Evolutionary conservation across 2,888 invertebrate species (phyloP).

Genomic region (Uloborus plumipes): DNA sequence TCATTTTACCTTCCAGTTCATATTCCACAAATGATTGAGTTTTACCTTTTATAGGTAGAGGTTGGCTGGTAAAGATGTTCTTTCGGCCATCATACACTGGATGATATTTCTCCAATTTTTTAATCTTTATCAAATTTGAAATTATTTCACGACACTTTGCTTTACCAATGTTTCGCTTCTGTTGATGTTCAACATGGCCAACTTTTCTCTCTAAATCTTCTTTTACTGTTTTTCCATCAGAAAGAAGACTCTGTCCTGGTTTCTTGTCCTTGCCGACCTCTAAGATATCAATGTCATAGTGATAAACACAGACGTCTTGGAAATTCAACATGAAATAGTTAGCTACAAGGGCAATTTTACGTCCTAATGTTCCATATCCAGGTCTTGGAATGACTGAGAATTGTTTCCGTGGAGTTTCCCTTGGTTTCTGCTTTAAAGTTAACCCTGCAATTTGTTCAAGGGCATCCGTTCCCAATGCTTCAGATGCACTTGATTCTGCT

Average conservation of each 20-base stretch:
- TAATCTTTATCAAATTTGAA: conserved; percentile 72
- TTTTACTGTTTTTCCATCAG: conserved; percentile 7
- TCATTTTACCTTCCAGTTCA: conserved; percentile 1
- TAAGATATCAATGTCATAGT: conserved; percentile 74
- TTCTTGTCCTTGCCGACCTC: background rate
- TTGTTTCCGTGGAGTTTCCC: background rate
- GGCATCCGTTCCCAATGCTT: too few relatives aligned
- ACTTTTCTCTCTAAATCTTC: conserved; percentile 10
- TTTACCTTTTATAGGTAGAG: conserved; percentile 69
- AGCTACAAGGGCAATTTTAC: conserved; percentile 68
- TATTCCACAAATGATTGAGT: background rate
- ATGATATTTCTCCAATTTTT: conserved; percentile 68
- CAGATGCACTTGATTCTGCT: too few relatives aligned
- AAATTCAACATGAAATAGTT: conserved; percentile 75
- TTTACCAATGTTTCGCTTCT: conserved; percentile 13
- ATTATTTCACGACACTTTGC: conserved; percentile 74
- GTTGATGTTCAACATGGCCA: conserved; percentile 15
- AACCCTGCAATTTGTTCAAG: background rate
- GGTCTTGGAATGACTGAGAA: background rate
- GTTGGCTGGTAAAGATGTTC: conserved; percentile 74
- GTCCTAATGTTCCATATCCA: background rate
- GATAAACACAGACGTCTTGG: conserved; percentile 74
- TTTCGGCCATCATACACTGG: conserved; percentile 75
- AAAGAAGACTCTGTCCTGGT: conserved; percentile 7
- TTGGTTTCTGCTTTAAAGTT: background rate